Conservation (phyloP, 2,888 invertebrate species). For the Melipona beecheii region DNA sequence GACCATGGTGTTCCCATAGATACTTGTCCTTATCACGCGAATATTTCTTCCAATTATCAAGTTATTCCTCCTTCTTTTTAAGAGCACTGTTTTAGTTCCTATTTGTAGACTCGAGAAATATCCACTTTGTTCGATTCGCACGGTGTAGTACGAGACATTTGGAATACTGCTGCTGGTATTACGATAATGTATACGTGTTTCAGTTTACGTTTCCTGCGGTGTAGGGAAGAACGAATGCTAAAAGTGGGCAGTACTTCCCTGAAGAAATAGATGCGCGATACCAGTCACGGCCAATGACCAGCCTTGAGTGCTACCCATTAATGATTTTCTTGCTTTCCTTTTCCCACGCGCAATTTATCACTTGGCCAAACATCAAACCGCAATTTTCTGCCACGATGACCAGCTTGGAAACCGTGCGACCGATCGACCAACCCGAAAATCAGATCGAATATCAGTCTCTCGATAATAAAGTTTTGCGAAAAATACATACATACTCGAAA, state of each 20-base stretch:
- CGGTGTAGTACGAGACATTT: not conserved
- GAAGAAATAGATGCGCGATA: constrained; percentile 69
- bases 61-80: no score
- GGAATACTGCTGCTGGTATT: not conserved
- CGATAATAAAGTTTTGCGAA: not conserved
- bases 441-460: not conserved
- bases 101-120: not conserved
- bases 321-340: constrained; percentile 63
- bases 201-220: not conserved
- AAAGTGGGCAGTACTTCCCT: constrained; percentile 63
- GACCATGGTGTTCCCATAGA: not conserved
- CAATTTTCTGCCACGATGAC: constrained; percentile 20
- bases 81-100: not conserved
- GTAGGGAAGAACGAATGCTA: constrained; percentile 12
- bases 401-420: not conserved
- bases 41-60: no score
- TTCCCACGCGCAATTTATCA: constrained; percentile 46
- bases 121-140: not conserved
- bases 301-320: constrained; percentile 70
- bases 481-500: not conserved
- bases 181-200: not conserved
- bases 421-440: not conserved
- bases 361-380: constrained; percentile 16
- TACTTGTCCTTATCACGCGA: constrained; percentile 28
- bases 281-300: constrained; percentile 78